Conservation (phyloP, 2,797 vertebrate species). For the Periophthalmus magnuspinnatus region DNA sequence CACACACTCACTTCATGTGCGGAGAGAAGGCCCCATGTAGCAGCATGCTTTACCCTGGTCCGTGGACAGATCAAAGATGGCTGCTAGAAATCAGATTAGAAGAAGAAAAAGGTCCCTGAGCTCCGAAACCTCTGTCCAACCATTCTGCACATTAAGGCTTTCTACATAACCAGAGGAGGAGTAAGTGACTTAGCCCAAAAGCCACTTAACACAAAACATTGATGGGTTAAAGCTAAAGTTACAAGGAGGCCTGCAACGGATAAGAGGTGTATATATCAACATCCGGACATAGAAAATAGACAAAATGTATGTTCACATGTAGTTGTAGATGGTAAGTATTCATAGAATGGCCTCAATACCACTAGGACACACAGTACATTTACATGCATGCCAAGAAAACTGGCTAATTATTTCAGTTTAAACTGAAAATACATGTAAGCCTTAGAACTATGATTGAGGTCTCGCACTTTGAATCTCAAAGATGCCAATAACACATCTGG, state of each 20-base stretch:
- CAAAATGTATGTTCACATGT: not conserved
- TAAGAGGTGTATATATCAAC: constrained; percentile 12
- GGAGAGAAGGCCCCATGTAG: constrained; percentile 79
- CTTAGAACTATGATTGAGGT: too few relatives aligned
- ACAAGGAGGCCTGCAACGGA: constrained; percentile 20
- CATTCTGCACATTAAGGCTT: constrained; percentile 73
- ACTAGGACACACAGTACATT: too few relatives aligned
- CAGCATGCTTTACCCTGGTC: constrained; percentile 81
- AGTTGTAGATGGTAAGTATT: not conserved
- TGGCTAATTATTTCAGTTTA: too few relatives aligned
- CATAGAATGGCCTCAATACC: not conserved
- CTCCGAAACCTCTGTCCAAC: constrained; percentile 67
- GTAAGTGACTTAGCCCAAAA: constrained; percentile 47
- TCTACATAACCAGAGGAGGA: constrained; percentile 76
- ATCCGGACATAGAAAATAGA: not conserved
- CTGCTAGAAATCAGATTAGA: constrained; percentile 93
- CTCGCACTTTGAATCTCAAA: too few relatives aligned
- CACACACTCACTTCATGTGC: constrained; percentile 96
- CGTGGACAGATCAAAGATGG: constrained; percentile 89
- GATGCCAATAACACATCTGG: too few relatives aligned
- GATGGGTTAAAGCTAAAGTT: constrained; percentile 32
- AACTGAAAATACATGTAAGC: too few relatives aligned
- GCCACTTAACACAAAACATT: constrained; percentile 49
- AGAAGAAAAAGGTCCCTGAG: constrained; percentile 78
- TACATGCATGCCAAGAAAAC: too few relatives aligned